A percentile compares a stretch with the other conserved stretches of the same genome.
Conservation (phyloP, 2,888 invertebrate genomes). For the Notocelia uddmanniana region DNA sequence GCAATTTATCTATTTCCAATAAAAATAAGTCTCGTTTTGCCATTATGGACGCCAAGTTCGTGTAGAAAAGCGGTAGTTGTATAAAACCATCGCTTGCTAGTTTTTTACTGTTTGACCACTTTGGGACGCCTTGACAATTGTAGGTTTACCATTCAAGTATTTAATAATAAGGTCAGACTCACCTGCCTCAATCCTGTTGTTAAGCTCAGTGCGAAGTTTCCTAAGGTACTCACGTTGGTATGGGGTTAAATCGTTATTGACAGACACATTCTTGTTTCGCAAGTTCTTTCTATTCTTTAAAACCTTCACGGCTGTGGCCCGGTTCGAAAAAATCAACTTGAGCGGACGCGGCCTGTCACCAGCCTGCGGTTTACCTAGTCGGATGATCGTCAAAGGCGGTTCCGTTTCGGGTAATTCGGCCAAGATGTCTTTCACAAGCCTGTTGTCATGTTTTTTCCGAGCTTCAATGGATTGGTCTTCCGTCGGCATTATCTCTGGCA, state of each 20-base stretch:
- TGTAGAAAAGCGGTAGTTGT: neutral
- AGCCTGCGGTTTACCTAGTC: neutral
- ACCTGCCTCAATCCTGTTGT: too few relatives aligned
- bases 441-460: neutral
- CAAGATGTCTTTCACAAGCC: neutral
- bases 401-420: neutral
- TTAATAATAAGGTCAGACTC: too few relatives aligned
- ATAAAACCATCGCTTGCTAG: too few relatives aligned
- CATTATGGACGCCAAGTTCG: conserved; percentile 11
- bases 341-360: neutral
- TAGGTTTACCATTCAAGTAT: too few relatives aligned
- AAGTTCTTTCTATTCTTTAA: neutral
- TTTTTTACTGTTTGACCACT: too few relatives aligned
- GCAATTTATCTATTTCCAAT: neutral
- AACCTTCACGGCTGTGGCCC: neutral
- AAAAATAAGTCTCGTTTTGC: conserved; percentile 12
- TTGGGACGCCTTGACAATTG: too few relatives aligned
- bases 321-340: neutral
- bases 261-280: neutral
- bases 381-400: neutral
- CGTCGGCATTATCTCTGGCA: neutral
- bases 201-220: too few relatives aligned
- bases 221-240: too few relatives aligned
- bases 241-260: too few relatives aligned
- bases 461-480: neutral